Evolutionary conservation across 2,113 vertebrate species (phyloP).

Genomic region (Dascyllus trimaculatus): DNA sequence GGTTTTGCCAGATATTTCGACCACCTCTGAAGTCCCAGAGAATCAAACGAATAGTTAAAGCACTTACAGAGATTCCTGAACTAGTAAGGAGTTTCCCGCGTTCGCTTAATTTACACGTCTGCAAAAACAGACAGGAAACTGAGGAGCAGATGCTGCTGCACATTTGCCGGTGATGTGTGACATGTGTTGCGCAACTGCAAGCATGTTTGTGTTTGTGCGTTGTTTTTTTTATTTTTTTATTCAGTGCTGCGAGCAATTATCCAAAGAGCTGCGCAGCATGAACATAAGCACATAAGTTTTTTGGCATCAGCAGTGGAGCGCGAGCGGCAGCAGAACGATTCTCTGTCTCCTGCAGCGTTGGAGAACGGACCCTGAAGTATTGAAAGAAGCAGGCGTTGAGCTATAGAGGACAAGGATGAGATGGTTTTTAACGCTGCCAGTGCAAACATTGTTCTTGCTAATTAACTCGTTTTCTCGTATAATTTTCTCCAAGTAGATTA

Average conservation of each 20-base stretch:
- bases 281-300: conserved; percentile 1
- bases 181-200: neutral
- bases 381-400: conserved; percentile 36
- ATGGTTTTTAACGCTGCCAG: conserved; percentile 46
- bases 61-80: neutral
- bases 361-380: conserved; percentile 27
- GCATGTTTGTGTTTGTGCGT: neutral
- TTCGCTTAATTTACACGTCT: conserved; percentile 28
- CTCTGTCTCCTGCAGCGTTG: conserved; percentile 5
- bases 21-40: neutral
- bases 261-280: neutral
- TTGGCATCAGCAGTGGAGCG: conserved; percentile 23
- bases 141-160: conserved; percentile 14
- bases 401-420: conserved; percentile 56
- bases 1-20: conserved; percentile 1
- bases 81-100: conserved; percentile 1
- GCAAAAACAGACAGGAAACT: conserved; percentile 16
- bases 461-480: conserved; percentile 65
- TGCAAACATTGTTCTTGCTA: conserved; percentile 58
- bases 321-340: conserved; percentile 33
- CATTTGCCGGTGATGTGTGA: conserved; percentile 3
- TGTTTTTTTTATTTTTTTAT: conserved; percentile 16
- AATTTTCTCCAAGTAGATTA: conserved; percentile 63
- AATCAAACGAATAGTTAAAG: conserved; percentile 6
- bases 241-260: conserved; percentile 7